These are phyloP conservation scores for Cinclus cinclus DNA, from an alignment of 2,113 vertebrate species.

Conservation along the genomic window DNA sequence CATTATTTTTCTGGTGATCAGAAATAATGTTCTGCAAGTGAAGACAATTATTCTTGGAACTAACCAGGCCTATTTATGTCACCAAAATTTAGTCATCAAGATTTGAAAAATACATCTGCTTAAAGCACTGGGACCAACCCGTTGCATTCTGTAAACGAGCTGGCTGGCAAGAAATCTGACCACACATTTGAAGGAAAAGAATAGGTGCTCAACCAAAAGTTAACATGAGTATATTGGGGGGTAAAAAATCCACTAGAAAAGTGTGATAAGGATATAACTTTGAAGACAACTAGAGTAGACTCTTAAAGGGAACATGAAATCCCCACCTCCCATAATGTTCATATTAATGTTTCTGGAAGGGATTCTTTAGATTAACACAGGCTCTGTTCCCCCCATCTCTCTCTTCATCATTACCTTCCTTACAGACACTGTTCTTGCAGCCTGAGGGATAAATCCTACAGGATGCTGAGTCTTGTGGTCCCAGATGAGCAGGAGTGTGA, in stretches of 20 bases:
- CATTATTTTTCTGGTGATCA: conserved; percentile 48
- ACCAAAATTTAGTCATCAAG: conserved; percentile 43
- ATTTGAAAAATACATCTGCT: conserved; percentile 22
- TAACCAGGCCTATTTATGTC: conserved; percentile 31
- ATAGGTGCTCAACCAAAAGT: background rate
- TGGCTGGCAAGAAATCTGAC: background rate
- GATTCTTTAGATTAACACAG: background rate
- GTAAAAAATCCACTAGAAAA: background rate
- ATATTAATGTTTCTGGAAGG: background rate
- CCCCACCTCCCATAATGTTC: background rate
- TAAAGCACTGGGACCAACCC: background rate
- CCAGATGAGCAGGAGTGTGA: background rate
- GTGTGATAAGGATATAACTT: background rate
- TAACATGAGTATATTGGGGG: background rate
- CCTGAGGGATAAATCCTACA: background rate
- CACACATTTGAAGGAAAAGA: background rate
- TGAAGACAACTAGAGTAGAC: background rate
- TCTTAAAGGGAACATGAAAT: background rate
- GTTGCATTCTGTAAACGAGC: background rate
- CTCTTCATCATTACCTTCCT: background rate
- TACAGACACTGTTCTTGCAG: background rate
- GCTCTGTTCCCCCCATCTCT: accelerated
- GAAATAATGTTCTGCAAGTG: conserved; percentile 37
- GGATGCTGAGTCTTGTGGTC: background rate
- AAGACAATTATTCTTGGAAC: conserved; percentile 48